Conservation (phyloP, 2,797 vertebrate genomes). For the Anableps anableps region DNA sequence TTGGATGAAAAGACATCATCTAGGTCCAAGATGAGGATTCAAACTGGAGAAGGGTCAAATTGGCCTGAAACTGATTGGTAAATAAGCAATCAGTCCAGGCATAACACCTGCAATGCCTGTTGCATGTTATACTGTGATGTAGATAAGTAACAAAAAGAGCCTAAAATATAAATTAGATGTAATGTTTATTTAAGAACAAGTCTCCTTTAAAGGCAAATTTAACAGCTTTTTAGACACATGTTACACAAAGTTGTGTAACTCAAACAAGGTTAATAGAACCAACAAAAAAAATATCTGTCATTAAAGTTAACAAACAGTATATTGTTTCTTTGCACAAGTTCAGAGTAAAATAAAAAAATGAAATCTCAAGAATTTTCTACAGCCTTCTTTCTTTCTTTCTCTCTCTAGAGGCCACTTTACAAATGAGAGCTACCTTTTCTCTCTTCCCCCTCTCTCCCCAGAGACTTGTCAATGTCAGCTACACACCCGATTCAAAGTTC, state of each 20-base stretch:
- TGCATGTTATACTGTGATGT: too few relatives aligned
- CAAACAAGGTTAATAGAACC: not conserved
- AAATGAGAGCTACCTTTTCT: slow-evolving; percentile 60
- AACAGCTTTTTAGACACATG: not conserved
- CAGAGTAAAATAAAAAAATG: not conserved
- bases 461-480: slow-evolving; percentile 77
- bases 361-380: not conserved
- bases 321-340: not conserved
- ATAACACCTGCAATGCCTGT: too few relatives aligned
- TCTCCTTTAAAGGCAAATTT: not conserved
- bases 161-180: not conserved
- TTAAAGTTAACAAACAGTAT: not conserved
- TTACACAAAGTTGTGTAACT: not conserved
- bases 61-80: too few relatives aligned
- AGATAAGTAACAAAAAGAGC: too few relatives aligned
- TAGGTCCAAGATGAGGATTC: too few relatives aligned
- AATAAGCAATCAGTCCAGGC: too few relatives aligned
- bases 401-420: slow-evolving; percentile 68
- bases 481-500: slow-evolving; percentile 67
- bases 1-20: too few relatives aligned
- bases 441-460: slow-evolving; percentile 53
- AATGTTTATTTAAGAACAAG: not conserved
- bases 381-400: not conserved
- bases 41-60: too few relatives aligned
- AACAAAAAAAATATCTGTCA: not conserved